Percentiles rank a stretch among this genome's conserved stretches.
Evolutionary conservation across 2,113 vertebrate species (phyloP).

Genomic region (Camelus dromedarius): DNA sequence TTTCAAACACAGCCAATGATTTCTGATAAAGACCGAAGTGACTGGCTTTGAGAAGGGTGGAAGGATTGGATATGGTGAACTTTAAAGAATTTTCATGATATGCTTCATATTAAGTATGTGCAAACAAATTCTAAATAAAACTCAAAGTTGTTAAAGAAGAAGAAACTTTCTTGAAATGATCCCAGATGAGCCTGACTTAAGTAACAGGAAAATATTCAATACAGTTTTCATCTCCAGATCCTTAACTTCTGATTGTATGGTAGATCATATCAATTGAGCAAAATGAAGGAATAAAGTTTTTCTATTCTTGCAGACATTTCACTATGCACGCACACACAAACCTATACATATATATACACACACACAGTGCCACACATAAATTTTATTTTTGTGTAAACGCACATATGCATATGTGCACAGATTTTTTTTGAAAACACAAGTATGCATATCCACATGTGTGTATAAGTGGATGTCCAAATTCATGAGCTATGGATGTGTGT

Average conservation of each 20-base stretch:
- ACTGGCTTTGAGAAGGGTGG: not conserved
- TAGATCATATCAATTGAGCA: not conserved
- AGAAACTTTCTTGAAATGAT: not conserved
- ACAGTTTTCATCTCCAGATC: not conserved
- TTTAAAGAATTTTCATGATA: not conserved
- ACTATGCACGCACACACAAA: not conserved
- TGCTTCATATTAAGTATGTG: not conserved
- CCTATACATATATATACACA: not conserved
- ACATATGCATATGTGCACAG: not conserved
- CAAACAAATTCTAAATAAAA: constrained; percentile 11
- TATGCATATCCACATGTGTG: not conserved
- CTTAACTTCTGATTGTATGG: not conserved
- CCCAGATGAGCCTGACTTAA: not conserved
- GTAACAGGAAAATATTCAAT: not conserved
- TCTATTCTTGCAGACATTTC: not conserved
- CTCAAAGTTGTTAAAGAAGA: not conserved
- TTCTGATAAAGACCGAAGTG: constrained; percentile 57
- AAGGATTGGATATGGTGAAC: not conserved
- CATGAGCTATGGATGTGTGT: not conserved
- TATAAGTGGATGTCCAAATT: not conserved
- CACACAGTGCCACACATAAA: not conserved
- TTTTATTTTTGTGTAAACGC: not conserved
- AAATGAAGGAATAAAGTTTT: not conserved
- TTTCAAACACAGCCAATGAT: not conserved
- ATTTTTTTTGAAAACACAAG: not conserved